These are phyloP conservation scores for Coturnix japonica DNA, from an alignment of 2,113 vertebrate species.

Conservation along the genomic window DNA sequence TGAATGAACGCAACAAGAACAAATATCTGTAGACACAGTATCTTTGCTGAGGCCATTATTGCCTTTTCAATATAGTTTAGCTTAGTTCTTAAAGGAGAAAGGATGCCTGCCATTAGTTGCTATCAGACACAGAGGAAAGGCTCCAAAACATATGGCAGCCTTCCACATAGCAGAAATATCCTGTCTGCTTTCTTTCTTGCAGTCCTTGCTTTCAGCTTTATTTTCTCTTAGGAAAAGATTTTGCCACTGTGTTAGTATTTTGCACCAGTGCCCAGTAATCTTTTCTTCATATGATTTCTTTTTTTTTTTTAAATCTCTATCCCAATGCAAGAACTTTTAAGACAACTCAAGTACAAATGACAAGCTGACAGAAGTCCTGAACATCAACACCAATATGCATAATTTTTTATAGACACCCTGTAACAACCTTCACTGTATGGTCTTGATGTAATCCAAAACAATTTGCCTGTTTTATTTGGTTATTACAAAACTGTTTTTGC, in stretches of 20 bases:
- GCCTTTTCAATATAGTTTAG: slow-evolving; percentile 45
- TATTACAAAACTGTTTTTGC: neutral
- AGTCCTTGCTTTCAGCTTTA: neutral
- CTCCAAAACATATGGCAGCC: neutral
- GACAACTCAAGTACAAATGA: slow-evolving; percentile 44
- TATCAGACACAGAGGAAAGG: slow-evolving; percentile 46
- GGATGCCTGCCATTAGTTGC: slow-evolving; percentile 53
- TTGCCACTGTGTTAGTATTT: neutral
- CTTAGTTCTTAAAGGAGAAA: slow-evolving; percentile 49
- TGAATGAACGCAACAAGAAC: slow-evolving; percentile 77
- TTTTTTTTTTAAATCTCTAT: neutral
- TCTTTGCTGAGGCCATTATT: slow-evolving; percentile 68
- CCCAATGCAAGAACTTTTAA: slow-evolving; percentile 54
- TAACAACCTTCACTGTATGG: slow-evolving; percentile 40
- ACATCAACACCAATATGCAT: neutral
- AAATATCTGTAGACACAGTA: slow-evolving; percentile 46
- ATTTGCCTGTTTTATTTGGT: neutral
- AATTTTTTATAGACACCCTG: slow-evolving; percentile 32
- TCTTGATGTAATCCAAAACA: neutral
- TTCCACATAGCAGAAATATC: slow-evolving; percentile 17
- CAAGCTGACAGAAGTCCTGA: slow-evolving; percentile 46
- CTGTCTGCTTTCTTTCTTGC: neutral
- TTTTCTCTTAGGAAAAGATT: slow-evolving; percentile 17
- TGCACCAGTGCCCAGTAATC: neutral
- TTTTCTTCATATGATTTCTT: neutral